phyloP scores from a whole-genome alignment of 2,888 invertebrate genomes.

The Glomeris marginata region DNA sequence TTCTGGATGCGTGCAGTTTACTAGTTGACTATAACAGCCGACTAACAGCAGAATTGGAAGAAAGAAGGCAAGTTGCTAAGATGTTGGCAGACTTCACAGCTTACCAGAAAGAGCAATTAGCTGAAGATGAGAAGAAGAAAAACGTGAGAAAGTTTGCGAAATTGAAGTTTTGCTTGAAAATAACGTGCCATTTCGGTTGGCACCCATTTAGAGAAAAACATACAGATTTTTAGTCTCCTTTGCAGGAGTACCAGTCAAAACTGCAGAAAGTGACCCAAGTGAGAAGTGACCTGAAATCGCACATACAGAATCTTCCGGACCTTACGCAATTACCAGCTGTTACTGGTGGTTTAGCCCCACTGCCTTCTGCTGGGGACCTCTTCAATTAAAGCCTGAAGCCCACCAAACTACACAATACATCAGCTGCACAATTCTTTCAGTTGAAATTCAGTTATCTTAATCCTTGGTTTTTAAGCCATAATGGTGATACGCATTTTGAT shows the following conservation, averaged over 20 bases:
- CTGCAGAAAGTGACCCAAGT: slow-evolving; percentile 72
- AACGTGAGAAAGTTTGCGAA: background rate
- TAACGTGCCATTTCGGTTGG: background rate
- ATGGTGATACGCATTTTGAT: no score
- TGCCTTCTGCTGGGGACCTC: slow-evolving; percentile 89
- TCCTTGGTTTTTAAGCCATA: no score
- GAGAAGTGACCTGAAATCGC: slow-evolving; percentile 75
- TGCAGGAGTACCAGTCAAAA: slow-evolving; percentile 82
- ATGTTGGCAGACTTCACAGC: slow-evolving; percentile 79
- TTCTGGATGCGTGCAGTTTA: slow-evolving; percentile 73
- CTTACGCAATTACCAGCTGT: slow-evolving; percentile 81
- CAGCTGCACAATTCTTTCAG: no score
- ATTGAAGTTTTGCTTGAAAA: background rate
- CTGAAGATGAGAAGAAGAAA: slow-evolving; percentile 76
- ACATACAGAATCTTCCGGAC: slow-evolving; percentile 85
- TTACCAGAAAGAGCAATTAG: slow-evolving; percentile 68
- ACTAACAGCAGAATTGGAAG: slow-evolving; percentile 74
- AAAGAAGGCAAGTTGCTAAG: slow-evolving; percentile 63
- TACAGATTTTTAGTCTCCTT: slow-evolving; percentile 21
- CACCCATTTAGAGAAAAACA: background rate
- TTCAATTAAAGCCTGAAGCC: slow-evolving; percentile 42
- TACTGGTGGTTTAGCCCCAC: slow-evolving; percentile 76
- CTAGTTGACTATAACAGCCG: slow-evolving; percentile 79
- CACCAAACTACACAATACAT: no score
- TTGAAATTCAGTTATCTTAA: no score